Conservation (phyloP, 2,113 vertebrate genomes). For the Calcarius ornatus region DNA sequence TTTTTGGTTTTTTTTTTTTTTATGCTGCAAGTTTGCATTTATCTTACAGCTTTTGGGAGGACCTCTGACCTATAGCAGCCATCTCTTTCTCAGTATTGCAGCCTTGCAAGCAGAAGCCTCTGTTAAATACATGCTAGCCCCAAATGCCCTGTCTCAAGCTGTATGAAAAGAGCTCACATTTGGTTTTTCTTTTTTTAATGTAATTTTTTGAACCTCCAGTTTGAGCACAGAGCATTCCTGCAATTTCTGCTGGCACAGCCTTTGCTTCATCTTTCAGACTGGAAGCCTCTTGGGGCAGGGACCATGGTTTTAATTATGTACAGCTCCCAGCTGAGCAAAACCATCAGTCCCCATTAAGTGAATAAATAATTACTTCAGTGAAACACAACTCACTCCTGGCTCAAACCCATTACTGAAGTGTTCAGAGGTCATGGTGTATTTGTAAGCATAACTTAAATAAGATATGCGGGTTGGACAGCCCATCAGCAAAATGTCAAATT, state of each 20-base stretch:
- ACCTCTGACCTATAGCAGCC: background rate
- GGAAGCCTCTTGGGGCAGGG: slow-evolving; percentile 34
- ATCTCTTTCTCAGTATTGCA: accelerated
- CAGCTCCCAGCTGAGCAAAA: slow-evolving; percentile 46
- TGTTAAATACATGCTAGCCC: background rate
- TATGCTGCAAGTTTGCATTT: background rate
- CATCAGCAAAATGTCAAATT: background rate
- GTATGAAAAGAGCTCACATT: background rate
- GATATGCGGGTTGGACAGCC: background rate
- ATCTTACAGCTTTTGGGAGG: background rate
- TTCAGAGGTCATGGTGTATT: background rate
- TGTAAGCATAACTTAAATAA: slow-evolving; percentile 29
- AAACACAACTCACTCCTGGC: slow-evolving; percentile 35
- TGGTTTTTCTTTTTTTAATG: background rate
- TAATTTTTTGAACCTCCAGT: background rate
- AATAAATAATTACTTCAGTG: slow-evolving; percentile 62
- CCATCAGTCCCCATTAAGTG: slow-evolving; percentile 45
- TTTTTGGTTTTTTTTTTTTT: background rate
- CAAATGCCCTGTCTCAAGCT: background rate
- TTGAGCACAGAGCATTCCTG: background rate
- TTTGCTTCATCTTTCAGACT: slow-evolving; percentile 26
- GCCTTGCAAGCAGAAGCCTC: background rate
- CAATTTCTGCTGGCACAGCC: slow-evolving; percentile 16
- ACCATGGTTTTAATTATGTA: slow-evolving; percentile 55
- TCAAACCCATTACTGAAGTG: slow-evolving; percentile 15